Evolutionary conservation across 2,113 vertebrate species (phyloP), one percentile per base, ranked within the genome.

Genomic region (Coryphaenoides rupestris): DNA sequence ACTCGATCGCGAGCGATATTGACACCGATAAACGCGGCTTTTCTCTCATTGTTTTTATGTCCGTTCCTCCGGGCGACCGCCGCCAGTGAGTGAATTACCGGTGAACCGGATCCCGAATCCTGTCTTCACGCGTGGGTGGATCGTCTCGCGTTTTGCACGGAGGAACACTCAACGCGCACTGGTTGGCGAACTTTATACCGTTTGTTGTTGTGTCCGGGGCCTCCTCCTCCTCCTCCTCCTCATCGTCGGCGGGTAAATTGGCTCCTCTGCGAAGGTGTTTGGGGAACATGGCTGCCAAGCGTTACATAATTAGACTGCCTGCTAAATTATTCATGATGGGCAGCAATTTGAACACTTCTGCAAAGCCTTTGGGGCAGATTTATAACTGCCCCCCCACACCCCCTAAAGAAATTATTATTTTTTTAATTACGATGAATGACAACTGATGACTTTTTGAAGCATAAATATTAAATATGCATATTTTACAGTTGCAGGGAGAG

Each of bases 251-350:
- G n/a, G 74, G 26, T 23, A 69, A 74, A 75, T 73, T 78, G 84
- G 76, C 77, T 77, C 21, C 9, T 78, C 58, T 26, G 60, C 71
- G 64, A 74, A 79, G 78, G 69, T 81, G 69, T 84, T 77, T 72
- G 75, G 55, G 74, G 78, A 81, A 50, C 16, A 50, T n/a, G 47
- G 50, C 74, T 79, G 77, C 80, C 79, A 81, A 84, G 63, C 63
- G 62, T 81, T 54, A 80, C 80, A 83, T 86, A 84, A 85, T 86
- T 81, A 75, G 74, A 69, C 6, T 40, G 3, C 57, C n/a, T 63
- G 66, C 63, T 87, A 86, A 86, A 88, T 81, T 81, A 86, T 86
- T 82, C 26, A 78, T 68, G 64, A 84, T 70, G 55, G 13, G 33
- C 22, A 75, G 65, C 58, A 59, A 73, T 79, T 80, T 72, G 63